Evolutionary conservation across 2,888 invertebrate genomes (phyloP).

Genomic region (Dolichopus griseipennis): DNA sequence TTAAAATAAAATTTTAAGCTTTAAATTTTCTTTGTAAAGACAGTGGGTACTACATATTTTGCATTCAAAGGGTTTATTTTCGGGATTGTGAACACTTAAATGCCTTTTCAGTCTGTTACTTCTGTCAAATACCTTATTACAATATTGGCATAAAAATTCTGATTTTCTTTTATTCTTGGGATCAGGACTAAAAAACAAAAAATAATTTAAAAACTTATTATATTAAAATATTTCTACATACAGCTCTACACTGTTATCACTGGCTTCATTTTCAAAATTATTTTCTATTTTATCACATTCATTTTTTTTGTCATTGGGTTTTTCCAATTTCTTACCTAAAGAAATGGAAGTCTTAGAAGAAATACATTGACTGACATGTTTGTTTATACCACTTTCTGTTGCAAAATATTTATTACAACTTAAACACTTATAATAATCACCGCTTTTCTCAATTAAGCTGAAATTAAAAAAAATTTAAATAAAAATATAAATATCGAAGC

Average conservation of each 20-base stretch:
- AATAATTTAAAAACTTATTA: no score
- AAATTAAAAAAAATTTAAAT: no score
- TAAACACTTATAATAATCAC: background rate
- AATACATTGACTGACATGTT: background rate
- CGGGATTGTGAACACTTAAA: background rate
- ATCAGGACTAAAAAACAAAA: background rate
- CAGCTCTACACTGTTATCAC: background rate
- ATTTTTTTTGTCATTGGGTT: no score
- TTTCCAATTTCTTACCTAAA: no score
- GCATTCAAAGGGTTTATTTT: background rate
- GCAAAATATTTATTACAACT: background rate
- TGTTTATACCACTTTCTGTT: background rate
- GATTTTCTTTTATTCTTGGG: background rate
- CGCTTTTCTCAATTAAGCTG: background rate
- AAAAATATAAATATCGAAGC: no score
- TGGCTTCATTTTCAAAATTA: background rate
- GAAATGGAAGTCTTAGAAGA: background rate
- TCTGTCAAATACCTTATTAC: background rate
- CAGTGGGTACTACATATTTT: background rate
- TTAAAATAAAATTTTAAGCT: background rate
- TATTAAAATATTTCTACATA: background rate
- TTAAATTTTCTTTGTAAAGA: background rate
- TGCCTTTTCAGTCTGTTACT: background rate
- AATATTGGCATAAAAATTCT: background rate
- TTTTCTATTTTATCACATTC: background rate